phyloP scores from a whole-genome alignment of 2,797 vertebrate species.

The Mus caroli region DNA sequence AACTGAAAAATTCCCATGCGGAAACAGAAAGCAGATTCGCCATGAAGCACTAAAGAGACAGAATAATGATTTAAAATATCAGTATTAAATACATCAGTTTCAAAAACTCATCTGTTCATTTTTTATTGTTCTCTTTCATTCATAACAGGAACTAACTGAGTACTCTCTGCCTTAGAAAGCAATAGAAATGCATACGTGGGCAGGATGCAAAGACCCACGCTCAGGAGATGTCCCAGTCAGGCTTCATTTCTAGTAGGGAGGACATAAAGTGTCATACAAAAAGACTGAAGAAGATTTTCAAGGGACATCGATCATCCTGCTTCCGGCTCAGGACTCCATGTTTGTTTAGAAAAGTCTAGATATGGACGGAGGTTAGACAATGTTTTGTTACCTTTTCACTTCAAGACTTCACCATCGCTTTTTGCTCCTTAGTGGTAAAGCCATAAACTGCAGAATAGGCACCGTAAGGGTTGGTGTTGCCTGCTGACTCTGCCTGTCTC shows the following conservation, averaged over 20 bases:
- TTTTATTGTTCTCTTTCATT: slow-evolving; percentile 9
- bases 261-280: neutral
- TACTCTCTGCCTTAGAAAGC: neutral
- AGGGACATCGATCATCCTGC: neutral
- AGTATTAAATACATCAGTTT: neutral
- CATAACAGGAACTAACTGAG: neutral
- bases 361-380: neutral
- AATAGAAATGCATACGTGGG: neutral
- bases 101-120: slow-evolving; percentile 41
- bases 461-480: neutral
- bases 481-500: neutral
- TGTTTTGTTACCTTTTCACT: slow-evolving; percentile 7
- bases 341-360: slow-evolving; percentile 29
- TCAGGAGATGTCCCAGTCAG: neutral
- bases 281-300: neutral
- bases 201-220: neutral
- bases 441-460: neutral
- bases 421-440: slow-evolving; percentile 45
- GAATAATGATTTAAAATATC: slow-evolving; percentile 62
- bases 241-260: neutral
- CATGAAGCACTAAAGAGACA: slow-evolving; percentile 44
- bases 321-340: neutral
- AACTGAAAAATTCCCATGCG: slow-evolving; percentile 23
- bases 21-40: slow-evolving; percentile 42
- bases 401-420: slow-evolving; percentile 1